Percentiles rank a stretch among this genome's conserved stretches.
Conservation (phyloP, 2,888 invertebrate genomes). For the Hemicrepidius hirtus region DNA sequence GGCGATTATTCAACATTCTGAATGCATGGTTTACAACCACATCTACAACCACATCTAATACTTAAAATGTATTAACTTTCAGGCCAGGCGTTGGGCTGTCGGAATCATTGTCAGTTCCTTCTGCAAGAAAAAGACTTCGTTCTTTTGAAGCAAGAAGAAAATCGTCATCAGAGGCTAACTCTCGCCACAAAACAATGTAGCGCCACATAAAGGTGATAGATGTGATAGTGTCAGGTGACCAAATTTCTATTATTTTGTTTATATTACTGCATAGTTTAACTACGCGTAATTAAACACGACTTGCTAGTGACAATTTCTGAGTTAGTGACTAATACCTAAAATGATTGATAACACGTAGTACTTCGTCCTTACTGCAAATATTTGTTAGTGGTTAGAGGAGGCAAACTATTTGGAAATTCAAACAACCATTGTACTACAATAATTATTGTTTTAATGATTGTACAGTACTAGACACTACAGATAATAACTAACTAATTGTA, state of each 20-base stretch:
- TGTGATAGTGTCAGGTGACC: conserved; percentile 18
- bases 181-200: conserved; percentile 68
- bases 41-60: conserved; percentile 12
- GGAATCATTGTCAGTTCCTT: conserved; percentile 62
- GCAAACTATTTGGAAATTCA: no score
- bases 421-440: no score
- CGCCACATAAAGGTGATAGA: conserved; percentile 21
- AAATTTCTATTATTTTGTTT: conserved; percentile 14
- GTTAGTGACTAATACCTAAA: not conserved
- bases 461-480: no score
- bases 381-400: no score
- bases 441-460: no score
- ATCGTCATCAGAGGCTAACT: conserved; percentile 50
- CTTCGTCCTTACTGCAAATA: no score
- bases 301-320: not conserved
- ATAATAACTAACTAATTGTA: no score
- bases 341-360: no score
- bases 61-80: conserved; percentile 47
- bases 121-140: conserved; percentile 64
- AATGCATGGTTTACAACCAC: conserved; percentile 21
- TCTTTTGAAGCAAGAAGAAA: conserved; percentile 65
- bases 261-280: not conserved
- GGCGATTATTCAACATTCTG: conserved; percentile 2
- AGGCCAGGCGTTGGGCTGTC: conserved; percentile 62
- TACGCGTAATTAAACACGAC: not conserved